Evolutionary conservation across 2,113 vertebrate genomes (phyloP).

Genomic region (Amblyopsis rosae): DNA sequence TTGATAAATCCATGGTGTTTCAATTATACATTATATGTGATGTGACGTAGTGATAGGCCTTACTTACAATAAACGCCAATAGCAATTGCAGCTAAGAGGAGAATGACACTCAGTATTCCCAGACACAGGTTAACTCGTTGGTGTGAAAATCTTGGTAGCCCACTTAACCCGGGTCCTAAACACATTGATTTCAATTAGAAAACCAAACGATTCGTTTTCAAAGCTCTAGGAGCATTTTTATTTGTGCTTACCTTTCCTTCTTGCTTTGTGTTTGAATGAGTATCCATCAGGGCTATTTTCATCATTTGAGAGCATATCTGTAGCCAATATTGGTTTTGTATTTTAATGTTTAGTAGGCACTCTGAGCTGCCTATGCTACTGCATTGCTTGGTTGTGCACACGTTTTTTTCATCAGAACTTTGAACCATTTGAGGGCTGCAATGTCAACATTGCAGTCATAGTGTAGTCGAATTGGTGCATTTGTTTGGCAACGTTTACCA

Average conservation of each 20-base stretch:
- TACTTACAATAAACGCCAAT: slow-evolving; percentile 59
- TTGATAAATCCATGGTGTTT: not conserved
- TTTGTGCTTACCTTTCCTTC: not conserved
- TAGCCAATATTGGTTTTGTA: not conserved
- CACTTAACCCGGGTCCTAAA: slow-evolving; percentile 4
- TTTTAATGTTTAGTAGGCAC: not conserved
- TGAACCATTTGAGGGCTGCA: not conserved
- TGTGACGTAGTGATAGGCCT: not conserved
- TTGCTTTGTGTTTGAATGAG: not conserved
- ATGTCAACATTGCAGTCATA: slow-evolving; percentile 1
- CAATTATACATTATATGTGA: not conserved
- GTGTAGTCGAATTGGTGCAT: no score
- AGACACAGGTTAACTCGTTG: slow-evolving; percentile 33
- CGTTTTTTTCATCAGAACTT: not conserved
- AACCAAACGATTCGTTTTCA: not conserved
- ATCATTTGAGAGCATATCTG: not conserved
- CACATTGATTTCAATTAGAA: not conserved
- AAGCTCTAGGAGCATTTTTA: not conserved
- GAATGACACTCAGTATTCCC: slow-evolving; percentile 35
- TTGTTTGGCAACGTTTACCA: no score
- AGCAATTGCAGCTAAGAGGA: slow-evolving; percentile 46
- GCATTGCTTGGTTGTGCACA: not conserved
- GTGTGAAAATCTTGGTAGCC: not conserved
- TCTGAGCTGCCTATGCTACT: not conserved
- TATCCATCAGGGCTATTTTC: not conserved